Evolutionary conservation across 2,888 invertebrate genomes (phyloP).

Genomic region (Entomobrya multifasciata): DNA sequence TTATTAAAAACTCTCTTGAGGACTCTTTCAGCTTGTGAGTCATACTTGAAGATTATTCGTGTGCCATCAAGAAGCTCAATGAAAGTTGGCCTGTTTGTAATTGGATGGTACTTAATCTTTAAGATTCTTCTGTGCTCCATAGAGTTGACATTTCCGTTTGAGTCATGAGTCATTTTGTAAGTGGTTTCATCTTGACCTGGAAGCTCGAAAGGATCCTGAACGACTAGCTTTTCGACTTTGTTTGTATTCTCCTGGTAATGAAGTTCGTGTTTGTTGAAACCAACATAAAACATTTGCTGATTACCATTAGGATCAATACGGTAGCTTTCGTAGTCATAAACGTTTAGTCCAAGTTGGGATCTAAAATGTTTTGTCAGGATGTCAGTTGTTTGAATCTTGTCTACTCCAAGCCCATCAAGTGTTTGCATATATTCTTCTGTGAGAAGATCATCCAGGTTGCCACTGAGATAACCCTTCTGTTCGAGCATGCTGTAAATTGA

Average conservation of each 20-base stretch:
- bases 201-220: neutral
- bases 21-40: constrained; percentile 69
- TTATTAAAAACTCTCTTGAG: constrained; percentile 56
- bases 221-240: constrained; percentile 51
- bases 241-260: constrained; percentile 55
- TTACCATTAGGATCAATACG: constrained; percentile 75
- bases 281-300: constrained; percentile 65
- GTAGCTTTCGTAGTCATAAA: constrained; percentile 65
- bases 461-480: neutral
- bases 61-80: constrained; percentile 61
- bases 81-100: constrained; percentile 17
- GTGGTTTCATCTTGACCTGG: neutral
- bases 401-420: neutral
- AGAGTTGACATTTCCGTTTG: constrained; percentile 73
- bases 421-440: neutral
- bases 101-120: constrained; percentile 75
- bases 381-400: neutral
- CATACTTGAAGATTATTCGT: constrained; percentile 51
- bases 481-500: constrained; percentile 5
- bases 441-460: neutral
- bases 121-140: constrained; percentile 75
- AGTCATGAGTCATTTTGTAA: constrained; percentile 71
- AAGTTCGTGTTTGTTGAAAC: constrained; percentile 58
- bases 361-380: neutral
- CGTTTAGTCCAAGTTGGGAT: constrained; percentile 20